Base-by-base conservation (phyloP, 2,797 vertebrate species). In the Argentina silus region DNA sequence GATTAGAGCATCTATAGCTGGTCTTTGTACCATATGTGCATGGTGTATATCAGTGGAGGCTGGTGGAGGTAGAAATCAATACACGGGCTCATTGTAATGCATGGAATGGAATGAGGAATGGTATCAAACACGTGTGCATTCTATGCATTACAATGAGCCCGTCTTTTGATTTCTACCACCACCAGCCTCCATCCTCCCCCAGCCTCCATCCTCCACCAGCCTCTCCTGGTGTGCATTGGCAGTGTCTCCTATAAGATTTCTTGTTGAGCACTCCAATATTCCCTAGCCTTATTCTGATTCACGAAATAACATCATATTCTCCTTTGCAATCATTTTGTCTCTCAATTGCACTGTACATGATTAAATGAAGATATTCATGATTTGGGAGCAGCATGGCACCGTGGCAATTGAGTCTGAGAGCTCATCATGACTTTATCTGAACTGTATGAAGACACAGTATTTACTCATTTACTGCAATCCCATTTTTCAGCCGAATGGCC, bases 1-100 rank as follows among this genome's bases (percentile, higher is more conserved):
- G 61, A 87, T 86, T 70, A 76, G 69, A 76, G 78, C 21, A 59
- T 64, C 21, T 66, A 76, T 60, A 76, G n/a, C 51, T 27, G 21
- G 17, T 17, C 23, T 50, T 43, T 42, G 19, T 62, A 53, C 50
- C 42, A 27, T 27, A 53, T 59, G 63, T 59, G 27, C 27, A 36
- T 36, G 27, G 4, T 36, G 27, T n/a, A n/a, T n/a, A n/a, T n/a
- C n/a, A n/a, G n/a, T n/a, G n/a, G n/a, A n/a, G n/a, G n/a, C n/a
- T n/a, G n/a, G n/a, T n/a, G n/a, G n/a, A n/a, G n/a, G n/a, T n/a
- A n/a, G n/a, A n/a, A n/a, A n/a, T n/a, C n/a, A n/a, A n/a, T n/a
- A n/a, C n/a, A n/a, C n/a, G n/a, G n/a, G n/a, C n/a, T n/a, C n/a
- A n/a, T n/a, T n/a, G n/a, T n/a, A n/a, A n/a, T n/a, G n/a, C n/a